A percentile compares a stretch with the other conserved stretches of the same genome.
Evolutionary conservation across 2,113 vertebrate genomes (phyloP).

Genomic region (Plecotus auritus): DNA sequence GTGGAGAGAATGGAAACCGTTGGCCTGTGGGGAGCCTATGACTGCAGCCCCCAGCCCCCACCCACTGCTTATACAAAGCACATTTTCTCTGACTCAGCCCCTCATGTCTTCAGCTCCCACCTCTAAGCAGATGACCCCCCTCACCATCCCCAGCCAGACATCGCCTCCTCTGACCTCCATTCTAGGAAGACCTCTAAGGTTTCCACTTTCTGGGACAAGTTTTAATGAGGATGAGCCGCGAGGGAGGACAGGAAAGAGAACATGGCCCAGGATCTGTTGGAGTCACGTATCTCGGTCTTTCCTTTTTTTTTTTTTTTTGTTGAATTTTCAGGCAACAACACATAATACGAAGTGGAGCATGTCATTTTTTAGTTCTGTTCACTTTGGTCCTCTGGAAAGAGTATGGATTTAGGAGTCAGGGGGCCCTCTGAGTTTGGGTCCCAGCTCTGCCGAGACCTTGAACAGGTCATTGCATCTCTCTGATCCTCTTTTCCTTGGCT

Average conservation of each 20-base stretch:
- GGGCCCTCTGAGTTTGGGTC: neutral
- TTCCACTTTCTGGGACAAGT: neutral
- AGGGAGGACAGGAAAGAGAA: neutral
- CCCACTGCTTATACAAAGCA: neutral
- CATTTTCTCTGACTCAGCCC: neutral
- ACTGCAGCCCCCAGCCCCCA: neutral
- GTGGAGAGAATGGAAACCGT: neutral
- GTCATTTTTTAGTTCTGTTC: neutral
- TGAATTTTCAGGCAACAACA: neutral
- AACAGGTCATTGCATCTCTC: neutral
- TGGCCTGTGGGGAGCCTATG: too few species aligned
- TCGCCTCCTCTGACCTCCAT: neutral
- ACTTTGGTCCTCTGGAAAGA: neutral
- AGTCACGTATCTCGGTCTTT: neutral
- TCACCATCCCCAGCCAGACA: neutral
- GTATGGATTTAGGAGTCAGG: neutral
- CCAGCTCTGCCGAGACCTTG: neutral
- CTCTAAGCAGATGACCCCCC: neutral
- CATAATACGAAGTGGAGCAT: neutral
- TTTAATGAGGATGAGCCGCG: neutral
- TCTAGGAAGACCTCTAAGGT: neutral
- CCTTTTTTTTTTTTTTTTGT: neutral
- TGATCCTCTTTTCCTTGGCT: neutral
- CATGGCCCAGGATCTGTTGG: neutral
- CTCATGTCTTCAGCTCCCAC: accelerated